Evolutionary conservation across 2,113 vertebrate species (phyloP).

Genomic region (Galbula dea): DNA sequence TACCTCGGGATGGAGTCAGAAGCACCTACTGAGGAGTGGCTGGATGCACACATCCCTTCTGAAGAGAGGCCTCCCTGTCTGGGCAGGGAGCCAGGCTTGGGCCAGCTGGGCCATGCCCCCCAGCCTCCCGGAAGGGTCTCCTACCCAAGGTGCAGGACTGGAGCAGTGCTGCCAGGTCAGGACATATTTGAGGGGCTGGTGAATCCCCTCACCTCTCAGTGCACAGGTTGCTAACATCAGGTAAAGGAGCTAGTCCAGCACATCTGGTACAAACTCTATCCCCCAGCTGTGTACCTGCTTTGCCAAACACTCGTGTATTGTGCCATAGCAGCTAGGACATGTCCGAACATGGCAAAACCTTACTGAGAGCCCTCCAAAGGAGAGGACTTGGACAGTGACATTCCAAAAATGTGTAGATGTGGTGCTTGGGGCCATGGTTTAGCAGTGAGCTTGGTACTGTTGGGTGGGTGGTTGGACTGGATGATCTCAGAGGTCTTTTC

Average conservation of each 20-base stretch:
- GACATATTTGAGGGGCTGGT: not conserved
- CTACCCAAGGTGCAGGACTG: not conserved
- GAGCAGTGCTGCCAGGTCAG: not conserved
- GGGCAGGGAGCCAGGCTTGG: not conserved
- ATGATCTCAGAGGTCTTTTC: no score
- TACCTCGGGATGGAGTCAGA: not conserved
- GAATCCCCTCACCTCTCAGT: not conserved
- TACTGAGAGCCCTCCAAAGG: accelerated
- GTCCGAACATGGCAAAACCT: not conserved
- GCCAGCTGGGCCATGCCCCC: not conserved
- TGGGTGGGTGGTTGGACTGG: no score
- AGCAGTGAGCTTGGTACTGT: no score
- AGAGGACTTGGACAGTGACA: not conserved
- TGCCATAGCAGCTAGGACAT: not conserved
- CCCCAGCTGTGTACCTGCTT: not conserved
- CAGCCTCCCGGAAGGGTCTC: not conserved
- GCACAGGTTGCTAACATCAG: not conserved
- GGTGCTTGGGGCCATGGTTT: no score
- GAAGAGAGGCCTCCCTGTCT: not conserved
- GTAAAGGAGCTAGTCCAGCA: not conserved
- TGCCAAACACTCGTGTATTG: not conserved
- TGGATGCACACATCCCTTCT: not conserved
- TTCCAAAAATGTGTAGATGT: no score
- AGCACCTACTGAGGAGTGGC: not conserved
- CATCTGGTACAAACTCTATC: not conserved